Evolutionary conservation across 2,888 invertebrate genomes (phyloP), one percentile per base, ranked within the genome.

Genomic region (Lasius fuliginosus): DNA sequence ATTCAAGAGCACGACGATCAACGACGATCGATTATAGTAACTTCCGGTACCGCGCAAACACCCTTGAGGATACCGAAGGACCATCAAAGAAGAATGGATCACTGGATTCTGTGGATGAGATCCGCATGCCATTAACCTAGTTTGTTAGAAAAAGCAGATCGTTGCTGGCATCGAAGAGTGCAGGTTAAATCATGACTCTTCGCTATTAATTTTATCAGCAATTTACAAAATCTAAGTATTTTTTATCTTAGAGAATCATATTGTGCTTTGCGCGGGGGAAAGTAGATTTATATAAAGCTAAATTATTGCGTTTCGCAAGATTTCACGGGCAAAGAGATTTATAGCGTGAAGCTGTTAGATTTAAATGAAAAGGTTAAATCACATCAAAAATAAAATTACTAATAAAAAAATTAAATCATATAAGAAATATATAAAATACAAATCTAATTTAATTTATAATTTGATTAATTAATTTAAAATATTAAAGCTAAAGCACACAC

Each of bases 31-130:
- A 5, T 18, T 12, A 1, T 23, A 33, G 36, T 65, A 5, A 67
- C 81, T 88, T 88, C 85, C 89, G 89, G 76, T 71, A 68, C 9
- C 67, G 56, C 46, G 42, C 49, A 5, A 53, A 42, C 76, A 73
- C 68, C 68, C 81, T 74, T 64, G 27, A 74, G 65, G 74, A 64
- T 46, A 27, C 6, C 33, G 5, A 58, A 30, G 8, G 36, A 15
- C 40, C 53, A 30, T 27, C 40, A 27, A 40, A 49, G 27, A 8
- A 18, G 76, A 27, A 18, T 23, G 9, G n/a, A 4, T 30, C 27
- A 12, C 15, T 4, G 65, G 65, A 23, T 11, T n/a, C 65, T 23
- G 67, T 3, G 15, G n/a, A 49, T 46, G n/a, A 68, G 68, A 67
- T 40, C 56, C 1, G 40, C 30, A 30, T 11, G 3, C 56, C 56